Percentiles rank a stretch among this genome's conserved stretches.
Evolutionary conservation across 30 jellyfish, hydroid and myxozoan species (phyloP).

Genomic region (Euphysa ruthae): DNA sequence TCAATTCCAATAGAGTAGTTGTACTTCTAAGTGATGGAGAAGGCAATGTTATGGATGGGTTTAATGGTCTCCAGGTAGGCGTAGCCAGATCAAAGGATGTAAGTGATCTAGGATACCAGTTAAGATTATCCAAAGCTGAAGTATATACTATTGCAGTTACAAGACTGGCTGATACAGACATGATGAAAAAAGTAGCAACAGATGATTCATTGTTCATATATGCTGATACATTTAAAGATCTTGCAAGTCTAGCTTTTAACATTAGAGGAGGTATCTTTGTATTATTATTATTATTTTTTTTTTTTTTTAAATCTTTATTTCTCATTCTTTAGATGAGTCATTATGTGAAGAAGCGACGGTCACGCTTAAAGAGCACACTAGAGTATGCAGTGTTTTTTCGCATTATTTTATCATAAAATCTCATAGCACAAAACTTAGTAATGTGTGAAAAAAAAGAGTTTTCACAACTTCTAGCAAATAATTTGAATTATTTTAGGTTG

Average conservation of each 20-base stretch:
- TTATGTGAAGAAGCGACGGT: too few relatives aligned
- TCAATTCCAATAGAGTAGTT: constrained; percentile 64
- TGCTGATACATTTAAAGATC: constrained; percentile 43
- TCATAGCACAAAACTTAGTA: too few relatives aligned
- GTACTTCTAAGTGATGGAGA: constrained; percentile 77
- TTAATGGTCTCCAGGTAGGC: background rate
- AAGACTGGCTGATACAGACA: constrained; percentile 1
- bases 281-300: too few relatives aligned
- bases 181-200: constrained; percentile 62
- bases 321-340: too few relatives aligned
- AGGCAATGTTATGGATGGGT: constrained; percentile 38
- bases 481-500: too few relatives aligned
- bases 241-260: constrained; percentile 57
- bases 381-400: too few relatives aligned
- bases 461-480: too few relatives aligned
- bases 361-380: too few relatives aligned
- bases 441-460: too few relatives aligned
- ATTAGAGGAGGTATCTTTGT: constrained; percentile 82
- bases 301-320: too few relatives aligned
- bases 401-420: too few relatives aligned
- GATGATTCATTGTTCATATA: constrained; percentile 54
- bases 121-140: constrained; percentile 34
- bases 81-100: constrained; percentile 27
- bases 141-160: constrained; percentile 73
- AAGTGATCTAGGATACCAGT: constrained; percentile 28